Evolutionary conservation across 1,140 invertebrate genomes (phyloP).

Genomic region (Hestina assimilis): DNA sequence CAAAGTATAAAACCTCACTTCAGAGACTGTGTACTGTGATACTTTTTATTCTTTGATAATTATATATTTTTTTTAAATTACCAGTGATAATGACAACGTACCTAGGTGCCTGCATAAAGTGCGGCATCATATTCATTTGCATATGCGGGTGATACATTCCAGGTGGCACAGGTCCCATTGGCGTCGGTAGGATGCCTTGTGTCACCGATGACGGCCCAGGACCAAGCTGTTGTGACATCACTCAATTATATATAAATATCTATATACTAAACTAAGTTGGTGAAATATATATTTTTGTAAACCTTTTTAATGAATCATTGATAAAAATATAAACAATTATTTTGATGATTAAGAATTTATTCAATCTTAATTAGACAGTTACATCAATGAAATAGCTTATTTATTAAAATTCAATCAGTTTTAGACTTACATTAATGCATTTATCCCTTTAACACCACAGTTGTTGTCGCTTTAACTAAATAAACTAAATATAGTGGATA

Average conservation of each 20-base stretch:
- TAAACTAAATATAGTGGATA: conserved; percentile 1
- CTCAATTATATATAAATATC: neutral
- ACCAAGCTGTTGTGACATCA: conserved; percentile 57
- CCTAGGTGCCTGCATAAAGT: conserved; percentile 83
- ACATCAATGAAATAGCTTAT: neutral
- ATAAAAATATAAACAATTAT: no score
- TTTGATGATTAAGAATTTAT: no score
- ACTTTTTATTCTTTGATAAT: no score
- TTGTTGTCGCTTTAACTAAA: conserved; percentile 1
- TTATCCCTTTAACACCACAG: neutral
- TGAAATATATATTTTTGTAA: no score
- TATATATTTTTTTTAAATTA: no score
- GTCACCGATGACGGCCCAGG: conserved; percentile 78
- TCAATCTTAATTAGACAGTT: no score
- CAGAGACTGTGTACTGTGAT: no score
- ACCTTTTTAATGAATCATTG: no score
- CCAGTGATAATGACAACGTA: conserved; percentile 74
- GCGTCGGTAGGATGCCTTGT: conserved; percentile 77
- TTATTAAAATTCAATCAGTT: neutral
- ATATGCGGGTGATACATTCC: conserved; percentile 78
- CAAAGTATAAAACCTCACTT: no score
- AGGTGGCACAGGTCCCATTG: conserved; percentile 79
- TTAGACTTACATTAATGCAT: neutral
- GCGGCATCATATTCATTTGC: conserved; percentile 84
- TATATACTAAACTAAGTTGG: neutral